Conservation (phyloP, 2,888 invertebrate genomes). For the Pyralis farinalis region DNA sequence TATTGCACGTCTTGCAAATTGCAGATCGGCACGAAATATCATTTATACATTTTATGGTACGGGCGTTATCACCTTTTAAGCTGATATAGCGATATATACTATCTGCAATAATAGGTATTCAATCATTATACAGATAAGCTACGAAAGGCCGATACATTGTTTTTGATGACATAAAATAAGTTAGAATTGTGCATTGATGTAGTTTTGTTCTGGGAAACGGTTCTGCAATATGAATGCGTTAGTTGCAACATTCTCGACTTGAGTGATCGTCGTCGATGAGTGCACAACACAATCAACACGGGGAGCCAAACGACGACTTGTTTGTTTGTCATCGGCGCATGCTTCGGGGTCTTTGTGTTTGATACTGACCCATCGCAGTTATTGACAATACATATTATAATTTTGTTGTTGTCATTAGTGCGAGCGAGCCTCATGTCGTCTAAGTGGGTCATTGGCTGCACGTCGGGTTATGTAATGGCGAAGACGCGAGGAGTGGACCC, state of each 20-base stretch:
- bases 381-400: conserved; percentile 27
- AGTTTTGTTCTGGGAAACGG: conserved; percentile 21
- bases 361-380: neutral
- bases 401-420: conserved; percentile 53
- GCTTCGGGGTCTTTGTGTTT: too few relatives aligned
- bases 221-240: conserved; percentile 43
- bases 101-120: too few relatives aligned
- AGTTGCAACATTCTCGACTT: conserved; percentile 23
- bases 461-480: conserved; percentile 63
- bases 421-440: conserved; percentile 37
- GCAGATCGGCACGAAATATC: neutral
- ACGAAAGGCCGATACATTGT: too few relatives aligned
- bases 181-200: too few relatives aligned
- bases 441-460: conserved; percentile 75
- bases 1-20: conserved; percentile 5
- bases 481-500: conserved; percentile 29
- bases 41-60: neutral
- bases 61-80: neutral
- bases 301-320: too few relatives aligned
- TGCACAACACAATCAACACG: too few relatives aligned
- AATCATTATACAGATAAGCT: too few relatives aligned
- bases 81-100: too few relatives aligned
- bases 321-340: too few relatives aligned
- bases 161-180: too few relatives aligned
- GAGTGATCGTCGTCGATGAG: neutral